These are phyloP conservation scores for Gila robusta DNA, from an alignment of 2,797 vertebrate genomes.

Conservation along the genomic window DNA sequence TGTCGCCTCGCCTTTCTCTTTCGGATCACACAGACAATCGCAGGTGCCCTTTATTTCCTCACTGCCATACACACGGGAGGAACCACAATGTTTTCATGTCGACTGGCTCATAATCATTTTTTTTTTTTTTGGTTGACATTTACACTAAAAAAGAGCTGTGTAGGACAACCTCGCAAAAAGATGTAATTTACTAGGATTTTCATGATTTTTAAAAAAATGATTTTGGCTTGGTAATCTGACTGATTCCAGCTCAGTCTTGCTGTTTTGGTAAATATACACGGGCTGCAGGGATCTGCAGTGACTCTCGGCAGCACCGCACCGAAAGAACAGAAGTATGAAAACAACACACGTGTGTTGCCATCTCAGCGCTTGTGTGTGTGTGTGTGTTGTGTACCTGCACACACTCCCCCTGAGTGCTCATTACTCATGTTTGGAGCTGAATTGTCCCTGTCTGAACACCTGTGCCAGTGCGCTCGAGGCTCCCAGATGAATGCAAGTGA, in stretches of 20 bases:
- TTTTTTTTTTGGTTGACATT: neutral
- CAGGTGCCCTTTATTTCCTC: conserved; percentile 44
- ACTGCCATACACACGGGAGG: neutral
- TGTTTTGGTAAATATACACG: conserved; percentile 35
- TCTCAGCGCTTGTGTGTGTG: conserved; percentile 24
- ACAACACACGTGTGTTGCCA: conserved; percentile 46
- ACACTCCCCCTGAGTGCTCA: conserved; percentile 64
- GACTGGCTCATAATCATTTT: neutral
- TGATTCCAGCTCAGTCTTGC: conserved; percentile 3
- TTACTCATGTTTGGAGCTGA: conserved; percentile 65
- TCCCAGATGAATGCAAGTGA: conserved; percentile 59
- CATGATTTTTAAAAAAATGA: neutral
- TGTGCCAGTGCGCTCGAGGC: conserved; percentile 53
- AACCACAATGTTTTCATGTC: neutral
- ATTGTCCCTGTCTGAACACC: conserved; percentile 63
- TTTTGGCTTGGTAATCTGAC: neutral
- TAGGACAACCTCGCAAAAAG: neutral
- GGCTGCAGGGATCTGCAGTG: conserved; percentile 46
- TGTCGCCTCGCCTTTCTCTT: conserved; percentile 36
- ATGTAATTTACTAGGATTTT: neutral
- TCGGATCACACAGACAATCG: conserved; percentile 29
- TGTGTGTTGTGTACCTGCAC: conserved; percentile 46
- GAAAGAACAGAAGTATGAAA: conserved; percentile 41
- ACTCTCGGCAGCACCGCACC: conserved; percentile 18
- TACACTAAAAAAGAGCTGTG: conserved; percentile 5